A percentile compares a stretch with the other conserved stretches of the same genome.
Conservation (phyloP, 2,113 vertebrate species). For the Myiagra hebetior region DNA sequence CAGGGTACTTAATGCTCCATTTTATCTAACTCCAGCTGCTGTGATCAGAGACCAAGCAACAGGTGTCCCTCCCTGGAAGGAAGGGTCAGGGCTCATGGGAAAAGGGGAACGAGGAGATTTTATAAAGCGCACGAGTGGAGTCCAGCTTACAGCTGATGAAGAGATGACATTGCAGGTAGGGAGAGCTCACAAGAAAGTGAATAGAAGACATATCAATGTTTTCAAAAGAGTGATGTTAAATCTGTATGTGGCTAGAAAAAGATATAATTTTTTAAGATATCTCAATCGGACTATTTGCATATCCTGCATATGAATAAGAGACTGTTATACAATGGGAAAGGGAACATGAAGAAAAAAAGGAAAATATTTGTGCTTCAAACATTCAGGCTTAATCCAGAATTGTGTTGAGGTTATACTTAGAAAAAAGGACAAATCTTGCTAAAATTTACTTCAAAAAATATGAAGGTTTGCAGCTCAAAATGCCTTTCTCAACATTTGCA, state of each 20-base stretch:
- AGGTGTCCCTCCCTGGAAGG: background rate
- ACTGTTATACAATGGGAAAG: background rate
- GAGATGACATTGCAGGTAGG: background rate
- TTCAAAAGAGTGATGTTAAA: background rate
- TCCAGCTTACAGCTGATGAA: background rate
- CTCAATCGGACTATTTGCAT: background rate
- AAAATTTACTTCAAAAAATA: background rate
- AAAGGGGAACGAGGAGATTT: background rate
- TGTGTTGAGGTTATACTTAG: background rate
- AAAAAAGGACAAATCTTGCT: background rate
- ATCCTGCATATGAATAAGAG: background rate
- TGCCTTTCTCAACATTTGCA: background rate
- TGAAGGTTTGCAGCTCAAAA: background rate
- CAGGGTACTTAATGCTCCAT: background rate
- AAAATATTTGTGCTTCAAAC: background rate
- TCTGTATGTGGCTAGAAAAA: background rate
- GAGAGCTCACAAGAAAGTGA: background rate
- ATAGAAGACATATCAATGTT: background rate
- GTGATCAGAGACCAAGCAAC: background rate
- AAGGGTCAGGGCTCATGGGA: background rate
- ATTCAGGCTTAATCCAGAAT: background rate
- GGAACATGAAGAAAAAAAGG: background rate
- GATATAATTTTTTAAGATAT: background rate
- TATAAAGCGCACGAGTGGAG: background rate
- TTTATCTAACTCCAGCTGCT: conserved; percentile 12